phyloP scores from a whole-genome alignment of 2,113 vertebrate genomes.

The Bothrops jararaca region DNA sequence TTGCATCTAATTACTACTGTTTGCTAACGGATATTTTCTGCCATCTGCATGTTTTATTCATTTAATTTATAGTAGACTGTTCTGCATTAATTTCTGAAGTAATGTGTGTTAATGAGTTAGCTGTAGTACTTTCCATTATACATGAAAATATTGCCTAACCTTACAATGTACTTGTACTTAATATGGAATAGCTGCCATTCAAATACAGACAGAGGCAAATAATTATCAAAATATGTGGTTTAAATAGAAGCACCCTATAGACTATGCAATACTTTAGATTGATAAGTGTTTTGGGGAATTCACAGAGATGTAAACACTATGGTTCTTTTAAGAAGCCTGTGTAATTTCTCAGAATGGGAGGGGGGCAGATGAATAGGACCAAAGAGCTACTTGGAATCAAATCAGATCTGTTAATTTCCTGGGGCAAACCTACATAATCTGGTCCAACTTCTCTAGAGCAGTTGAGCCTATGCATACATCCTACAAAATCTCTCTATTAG shows the following conservation, averaged over 20 bases:
- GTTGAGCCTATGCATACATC: not conserved
- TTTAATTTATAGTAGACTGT: not conserved
- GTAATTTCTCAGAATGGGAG: not conserved
- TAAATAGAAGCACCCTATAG: not conserved
- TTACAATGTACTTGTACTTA: not conserved
- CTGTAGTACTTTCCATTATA: not conserved
- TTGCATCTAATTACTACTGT: not conserved
- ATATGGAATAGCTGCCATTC: not conserved
- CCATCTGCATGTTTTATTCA: not conserved
- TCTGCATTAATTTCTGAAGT: not conserved
- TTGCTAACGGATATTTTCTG: not conserved
- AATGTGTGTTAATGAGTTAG: not conserved
- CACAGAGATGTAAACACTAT: not conserved
- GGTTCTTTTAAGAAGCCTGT: not conserved
- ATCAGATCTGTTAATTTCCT: not conserved
- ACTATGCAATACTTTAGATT: not conserved
- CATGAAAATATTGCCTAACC: not conserved
- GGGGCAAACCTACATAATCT: not conserved
- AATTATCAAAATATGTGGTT: not conserved
- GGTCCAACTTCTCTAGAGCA: not conserved
- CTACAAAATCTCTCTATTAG: not conserved
- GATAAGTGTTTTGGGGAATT: not conserved
- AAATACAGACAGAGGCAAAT: not conserved
- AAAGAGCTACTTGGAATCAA: not conserved
- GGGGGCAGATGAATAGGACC: not conserved